Conservation (phyloP, 2,113 vertebrate species). For the Solea solea region DNA sequence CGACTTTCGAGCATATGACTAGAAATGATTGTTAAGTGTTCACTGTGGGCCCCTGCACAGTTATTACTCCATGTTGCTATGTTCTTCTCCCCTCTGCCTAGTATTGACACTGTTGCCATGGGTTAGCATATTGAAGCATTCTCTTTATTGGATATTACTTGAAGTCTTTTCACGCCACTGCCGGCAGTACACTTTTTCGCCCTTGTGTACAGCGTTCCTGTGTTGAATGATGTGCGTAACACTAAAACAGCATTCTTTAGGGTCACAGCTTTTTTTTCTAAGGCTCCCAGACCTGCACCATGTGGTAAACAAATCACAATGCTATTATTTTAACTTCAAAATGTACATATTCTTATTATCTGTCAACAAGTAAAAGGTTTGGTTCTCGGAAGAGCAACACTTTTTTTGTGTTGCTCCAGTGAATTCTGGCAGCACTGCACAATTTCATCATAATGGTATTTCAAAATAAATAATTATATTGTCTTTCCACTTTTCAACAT, state of each 20-base stretch:
- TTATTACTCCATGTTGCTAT: neutral
- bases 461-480: no score
- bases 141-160: conserved; percentile 21
- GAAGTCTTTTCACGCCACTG: neutral
- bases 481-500: no score
- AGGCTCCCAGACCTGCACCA: no score
- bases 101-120: conserved; percentile 11
- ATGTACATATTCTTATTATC: no score
- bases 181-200: conserved; percentile 25
- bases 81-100: neutral
- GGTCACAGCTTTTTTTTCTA: neutral
- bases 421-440: no score
- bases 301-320: no score
- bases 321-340: no score
- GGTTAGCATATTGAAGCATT: conserved; percentile 14
- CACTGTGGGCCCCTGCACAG: neutral
- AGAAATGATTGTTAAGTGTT: neutral
- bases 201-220: conserved; percentile 11
- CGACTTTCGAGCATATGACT: neutral
- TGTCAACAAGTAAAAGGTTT: no score
- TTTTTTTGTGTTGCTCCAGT: no score
- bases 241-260: conserved; percentile 6
- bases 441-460: no score
- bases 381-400: no score
- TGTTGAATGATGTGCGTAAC: conserved; percentile 9